phyloP scores from a whole-genome alignment of 1,140 invertebrate species.

The Ephestia elutella region DNA sequence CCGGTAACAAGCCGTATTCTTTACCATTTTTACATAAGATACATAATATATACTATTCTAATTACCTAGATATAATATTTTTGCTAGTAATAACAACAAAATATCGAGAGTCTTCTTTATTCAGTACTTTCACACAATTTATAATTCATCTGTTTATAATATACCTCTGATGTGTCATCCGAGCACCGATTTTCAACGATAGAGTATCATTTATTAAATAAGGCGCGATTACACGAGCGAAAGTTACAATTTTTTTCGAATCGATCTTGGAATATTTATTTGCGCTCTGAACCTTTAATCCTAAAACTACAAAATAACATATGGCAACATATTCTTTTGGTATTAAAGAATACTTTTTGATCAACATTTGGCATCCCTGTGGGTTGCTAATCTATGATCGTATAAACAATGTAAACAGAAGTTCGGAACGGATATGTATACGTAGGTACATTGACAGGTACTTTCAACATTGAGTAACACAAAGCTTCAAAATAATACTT shows the following conservation, averaged over 20 bases:
- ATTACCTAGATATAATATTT: constrained; percentile 28
- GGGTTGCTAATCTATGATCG: neutral
- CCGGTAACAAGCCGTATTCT: no score
- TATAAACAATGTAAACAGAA: constrained; percentile 19
- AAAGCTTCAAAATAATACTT: constrained; percentile 52
- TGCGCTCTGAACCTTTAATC: constrained; percentile 26
- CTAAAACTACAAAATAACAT: constrained; percentile 49
- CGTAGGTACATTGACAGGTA: constrained; percentile 42
- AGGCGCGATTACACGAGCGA: neutral
- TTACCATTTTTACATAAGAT: constrained; percentile 14
- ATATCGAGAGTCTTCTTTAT: constrained; percentile 31
- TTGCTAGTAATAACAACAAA: constrained; percentile 39
- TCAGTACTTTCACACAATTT: constrained; percentile 33
- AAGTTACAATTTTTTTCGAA: neutral
- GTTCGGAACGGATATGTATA: constrained; percentile 46
- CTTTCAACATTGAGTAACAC: constrained; percentile 30
- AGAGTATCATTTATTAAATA: constrained; percentile 15
- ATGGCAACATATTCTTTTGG: constrained; percentile 69
- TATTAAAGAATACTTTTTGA: constrained; percentile 41
- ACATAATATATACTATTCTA: constrained; percentile 26
- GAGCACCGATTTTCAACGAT: constrained; percentile 53
- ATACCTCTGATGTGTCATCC: constrained; percentile 52
- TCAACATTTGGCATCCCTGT: constrained; percentile 10
- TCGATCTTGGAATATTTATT: constrained; percentile 24
- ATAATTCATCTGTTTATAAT: constrained; percentile 29